Evolutionary conservation across 1,140 invertebrate genomes (phyloP).

Genomic region (honey bee (Apis mellifera)): DNA sequence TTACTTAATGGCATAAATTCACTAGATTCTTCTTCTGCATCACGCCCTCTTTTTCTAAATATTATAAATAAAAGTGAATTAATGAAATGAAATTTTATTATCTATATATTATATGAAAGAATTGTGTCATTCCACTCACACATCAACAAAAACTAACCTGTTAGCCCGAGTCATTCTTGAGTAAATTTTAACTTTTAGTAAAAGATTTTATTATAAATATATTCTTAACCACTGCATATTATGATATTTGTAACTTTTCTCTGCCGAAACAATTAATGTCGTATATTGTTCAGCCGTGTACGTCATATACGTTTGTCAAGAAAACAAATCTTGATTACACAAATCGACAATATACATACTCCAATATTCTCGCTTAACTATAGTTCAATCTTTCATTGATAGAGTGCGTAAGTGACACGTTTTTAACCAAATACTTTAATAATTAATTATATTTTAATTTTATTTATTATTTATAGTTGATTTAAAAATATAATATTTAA

Average conservation of each 20-base stretch:
- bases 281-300: not conserved
- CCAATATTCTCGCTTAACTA: not conserved
- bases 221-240: slow-evolving; percentile 42
- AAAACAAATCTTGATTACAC: slow-evolving; percentile 42
- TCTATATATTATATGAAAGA: not conserved
- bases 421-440: not conserved
- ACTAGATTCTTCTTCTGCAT: slow-evolving; percentile 85
- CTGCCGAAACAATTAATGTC: not conserved
- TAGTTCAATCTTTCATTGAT: slow-evolving; percentile 9
- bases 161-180: slow-evolving; percentile 65
- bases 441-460: not conserved
- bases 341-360: slow-evolving; percentile 20
- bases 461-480: too few relatives aligned
- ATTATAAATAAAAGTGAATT: slow-evolving; percentile 36
- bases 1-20: slow-evolving; percentile 90
- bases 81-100: not conserved
- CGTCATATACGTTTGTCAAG: slow-evolving; percentile 16
- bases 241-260: not conserved
- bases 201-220: slow-evolving; percentile 17
- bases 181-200: not conserved
- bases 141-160: slow-evolving; percentile 66
- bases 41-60: slow-evolving; percentile 85
- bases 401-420: slow-evolving; percentile 35
- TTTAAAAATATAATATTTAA: too few relatives aligned
- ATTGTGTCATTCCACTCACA: slow-evolving; percentile 24